Conservation (phyloP, 1,140 invertebrate genomes). For the Neoseiulus cucumeris region DNA sequence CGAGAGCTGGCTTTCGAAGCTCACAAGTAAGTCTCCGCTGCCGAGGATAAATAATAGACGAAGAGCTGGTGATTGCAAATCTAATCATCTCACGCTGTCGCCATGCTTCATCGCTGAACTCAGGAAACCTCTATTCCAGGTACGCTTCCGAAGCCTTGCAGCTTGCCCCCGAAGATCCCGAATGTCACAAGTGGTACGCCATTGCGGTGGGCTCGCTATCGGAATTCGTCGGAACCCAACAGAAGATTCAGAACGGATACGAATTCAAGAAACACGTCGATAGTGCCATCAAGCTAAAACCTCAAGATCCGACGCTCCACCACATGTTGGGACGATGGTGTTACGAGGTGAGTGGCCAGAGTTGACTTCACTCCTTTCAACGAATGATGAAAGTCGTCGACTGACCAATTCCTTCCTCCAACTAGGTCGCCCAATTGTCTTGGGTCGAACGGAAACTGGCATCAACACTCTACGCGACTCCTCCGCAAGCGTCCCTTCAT, state of each 20-base stretch:
- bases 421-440: constrained; percentile 37
- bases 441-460: constrained; percentile 53
- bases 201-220: constrained; percentile 43
- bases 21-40: constrained; percentile 24
- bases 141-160: constrained; percentile 38
- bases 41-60: no score
- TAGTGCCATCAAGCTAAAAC: constrained; percentile 41
- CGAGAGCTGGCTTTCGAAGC: constrained; percentile 37
- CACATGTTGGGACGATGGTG: constrained; percentile 46
- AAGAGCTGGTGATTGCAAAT: neutral
- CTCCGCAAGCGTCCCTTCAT: constrained; percentile 39
- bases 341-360: constrained; percentile 36
- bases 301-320: constrained; percentile 42
- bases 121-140: no score
- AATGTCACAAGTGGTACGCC: constrained; percentile 56
- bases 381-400: neutral
- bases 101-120: neutral
- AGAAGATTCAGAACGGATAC: constrained; percentile 45
- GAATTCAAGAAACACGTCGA: constrained; percentile 48
- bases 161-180: constrained; percentile 32
- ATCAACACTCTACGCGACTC: constrained; percentile 41
- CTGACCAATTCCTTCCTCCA: neutral
- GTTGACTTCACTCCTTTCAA: neutral
- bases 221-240: constrained; percentile 38
- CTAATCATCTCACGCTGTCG: neutral